A percentile compares a stretch with the other conserved stretches of the same genome.
phyloP scores from a whole-genome alignment of 2,888 invertebrate species.

The Lysandra bellargus region DNA sequence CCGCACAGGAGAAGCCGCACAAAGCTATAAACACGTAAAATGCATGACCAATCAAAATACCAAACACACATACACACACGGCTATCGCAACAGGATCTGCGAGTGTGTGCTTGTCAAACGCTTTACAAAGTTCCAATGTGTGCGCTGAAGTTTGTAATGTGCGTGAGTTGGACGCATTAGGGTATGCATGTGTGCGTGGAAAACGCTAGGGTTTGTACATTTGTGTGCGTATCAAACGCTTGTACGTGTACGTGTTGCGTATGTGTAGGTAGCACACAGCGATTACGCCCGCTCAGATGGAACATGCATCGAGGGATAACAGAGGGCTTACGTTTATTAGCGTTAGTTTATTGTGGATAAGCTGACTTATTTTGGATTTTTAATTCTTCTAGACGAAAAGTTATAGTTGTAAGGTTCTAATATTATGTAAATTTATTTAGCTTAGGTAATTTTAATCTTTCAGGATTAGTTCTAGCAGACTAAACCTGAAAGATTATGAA shows the following conservation, averaged over 20 bases:
- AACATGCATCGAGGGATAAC: slow-evolving; percentile 78
- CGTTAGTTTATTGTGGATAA: slow-evolving; percentile 53
- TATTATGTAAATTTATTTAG: too few relatives aligned
- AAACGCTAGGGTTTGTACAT: slow-evolving; percentile 34
- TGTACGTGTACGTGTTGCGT: slow-evolving; percentile 35
- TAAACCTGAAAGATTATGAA: too few relatives aligned
- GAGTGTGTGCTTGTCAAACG: slow-evolving; percentile 35
- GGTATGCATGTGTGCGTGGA: slow-evolving; percentile 34
- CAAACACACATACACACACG: slow-evolving; percentile 63
- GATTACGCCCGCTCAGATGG: slow-evolving; percentile 65
- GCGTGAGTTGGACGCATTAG: not conserved
- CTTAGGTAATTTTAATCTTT: too few relatives aligned
- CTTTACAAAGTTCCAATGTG: slow-evolving; percentile 33
- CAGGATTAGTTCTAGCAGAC: too few relatives aligned
- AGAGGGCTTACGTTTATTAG: slow-evolving; percentile 73
- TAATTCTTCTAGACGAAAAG: too few relatives aligned
- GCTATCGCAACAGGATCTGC: slow-evolving; percentile 31
- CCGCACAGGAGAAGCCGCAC: slow-evolving; percentile 63
- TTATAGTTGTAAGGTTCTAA: too few relatives aligned
- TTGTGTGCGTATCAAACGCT: slow-evolving; percentile 39
- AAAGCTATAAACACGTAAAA: slow-evolving; percentile 77
- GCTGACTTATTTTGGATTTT: slow-evolving; percentile 32
- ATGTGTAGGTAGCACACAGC: slow-evolving; percentile 56
- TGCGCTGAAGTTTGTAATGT: slow-evolving; percentile 24
- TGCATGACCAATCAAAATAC: slow-evolving; percentile 82